Evolutionary conservation across 2,888 invertebrate species (phyloP), one percentile per base, ranked within the genome.

Genomic region (Charanyca ferruginea): DNA sequence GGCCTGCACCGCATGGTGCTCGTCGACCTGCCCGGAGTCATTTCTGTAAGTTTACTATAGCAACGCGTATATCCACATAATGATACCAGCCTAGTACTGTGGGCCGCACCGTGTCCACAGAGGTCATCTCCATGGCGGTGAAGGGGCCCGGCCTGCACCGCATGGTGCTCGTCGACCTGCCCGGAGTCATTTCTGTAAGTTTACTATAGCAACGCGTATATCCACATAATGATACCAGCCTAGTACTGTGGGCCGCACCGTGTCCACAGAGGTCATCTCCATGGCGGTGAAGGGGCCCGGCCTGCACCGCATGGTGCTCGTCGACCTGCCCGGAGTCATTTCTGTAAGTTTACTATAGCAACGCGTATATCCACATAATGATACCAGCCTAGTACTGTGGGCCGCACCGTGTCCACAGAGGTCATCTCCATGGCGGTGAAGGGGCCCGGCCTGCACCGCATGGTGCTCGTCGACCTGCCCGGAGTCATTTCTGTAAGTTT

Each of bases 281-380:
- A 98, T 99, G 98, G 98, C 98, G 0, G 99, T 99, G 0, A 99
- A 99, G 93, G 99, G 99, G 0, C 99, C 99, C 3, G 99, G 99
- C 0, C 93, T 99, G 53, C 99, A 99, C 82, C 96, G 99, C 62
- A 99, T 99, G 99, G 99, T 99, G 70, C 96, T 99, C 0, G 99
- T 99, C 0, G 99, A 99, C 96, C 96, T 99, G 81, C 99, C 99
- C 1, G 99, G 99, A 35, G 98, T 99, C 81, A 99, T 99, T 82
- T 99, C 99, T 75, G 99, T 99, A 93, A 96, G 97, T 89, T 20
- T n/a, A 38, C 16, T 16, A 16, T 13, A 5, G n/a, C n/a, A n/a
- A n/a, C n/a, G n/a, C n/a, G n/a, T n/a, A n/a, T n/a, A n/a, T n/a
- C n/a, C n/a, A n/a, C n/a, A n/a, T n/a, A n/a, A n/a, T n/a, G n/a